These are phyloP conservation scores for Apoda limacodes DNA, from an alignment of 2,888 invertebrate genomes.

Conservation along the genomic window DNA sequence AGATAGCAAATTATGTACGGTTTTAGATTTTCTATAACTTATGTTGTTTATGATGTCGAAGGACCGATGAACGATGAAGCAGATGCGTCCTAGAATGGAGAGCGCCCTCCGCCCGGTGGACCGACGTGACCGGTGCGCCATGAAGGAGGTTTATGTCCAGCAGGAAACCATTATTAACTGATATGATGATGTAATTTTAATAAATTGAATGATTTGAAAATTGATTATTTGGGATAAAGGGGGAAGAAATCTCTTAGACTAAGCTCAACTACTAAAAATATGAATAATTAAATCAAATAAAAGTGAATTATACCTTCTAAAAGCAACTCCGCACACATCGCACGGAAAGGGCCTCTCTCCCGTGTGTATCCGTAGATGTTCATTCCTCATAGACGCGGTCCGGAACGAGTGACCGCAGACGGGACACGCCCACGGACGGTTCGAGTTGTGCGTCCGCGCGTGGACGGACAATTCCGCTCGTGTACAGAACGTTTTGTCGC, in stretches of 20 bases:
- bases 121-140: too few species aligned
- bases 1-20: too few species aligned
- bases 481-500: conserved; percentile 15
- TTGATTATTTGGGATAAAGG: too few species aligned
- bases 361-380: conserved; percentile 42
- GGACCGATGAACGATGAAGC: too few species aligned
- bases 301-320: conserved; percentile 25
- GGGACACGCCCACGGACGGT: conserved; percentile 25
- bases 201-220: too few species aligned
- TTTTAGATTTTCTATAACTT: too few species aligned
- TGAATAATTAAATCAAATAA: not conserved
- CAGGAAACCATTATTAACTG: too few species aligned
- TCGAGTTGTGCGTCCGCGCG: conserved; percentile 13
- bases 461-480: conserved; percentile 17
- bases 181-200: too few species aligned
- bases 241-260: not conserved
- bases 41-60: too few species aligned
- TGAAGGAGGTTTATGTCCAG: too few species aligned
- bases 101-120: too few species aligned
- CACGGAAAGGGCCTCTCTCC: conserved; percentile 46
- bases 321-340: conserved; percentile 45
- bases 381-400: conserved; percentile 35
- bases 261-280: not conserved
- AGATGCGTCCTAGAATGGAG: too few species aligned
- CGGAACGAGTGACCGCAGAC: conserved; percentile 40